Base-by-base conservation (phyloP, 2,113 vertebrate genomes). In the Apteryx owenii region DNA sequence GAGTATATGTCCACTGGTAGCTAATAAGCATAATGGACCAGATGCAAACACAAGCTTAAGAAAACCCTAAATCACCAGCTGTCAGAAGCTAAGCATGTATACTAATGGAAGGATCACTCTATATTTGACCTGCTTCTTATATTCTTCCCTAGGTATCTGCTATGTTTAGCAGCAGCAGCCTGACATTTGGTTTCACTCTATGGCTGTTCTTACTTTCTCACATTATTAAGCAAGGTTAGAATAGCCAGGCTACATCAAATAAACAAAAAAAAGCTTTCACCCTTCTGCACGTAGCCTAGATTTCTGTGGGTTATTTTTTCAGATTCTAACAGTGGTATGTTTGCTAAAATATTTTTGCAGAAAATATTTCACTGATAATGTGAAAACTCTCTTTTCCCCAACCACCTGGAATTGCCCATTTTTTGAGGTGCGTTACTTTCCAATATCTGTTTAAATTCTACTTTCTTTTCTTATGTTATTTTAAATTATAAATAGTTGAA, bases 161-260 rank as follows among this genome's bases (percentile, higher is more conserved):
- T 87, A 17, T 42, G 48, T 0, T 61, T 38, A 36, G 65, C 31
- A 85, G 81, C 69, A 61, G 77, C 62, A 58, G 46, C 85, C 90
- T 88, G 95, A 76, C 88, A 42, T 46, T 85, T 82, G 61, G 3
- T 71, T 71, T 71, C 51, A 2, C 73, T 84, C 48, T 5, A 72
- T 53, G 81, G 19, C 89, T 85, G 46, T 54, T 89, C 77, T 84
- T 73, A 29, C 60, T 78, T 78, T 71, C 95, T 88, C 54, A 26
- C 56, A 25, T 87, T 79, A 36, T 73, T 50, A 42, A 75, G 20
- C 0, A 17, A 69, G 65, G 56, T 21, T 66, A 65, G 79, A 76
- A 69, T 44, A 54, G 83, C 0, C 5, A 95, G 58, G 42, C 73
- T 76, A 9, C 2, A 5, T 29, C 87, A 91, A 33, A 66, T 13